These are phyloP conservation scores for Apodemus speciosus DNA, from an alignment of 2,113 vertebrate species.

Conservation along the genomic window DNA sequence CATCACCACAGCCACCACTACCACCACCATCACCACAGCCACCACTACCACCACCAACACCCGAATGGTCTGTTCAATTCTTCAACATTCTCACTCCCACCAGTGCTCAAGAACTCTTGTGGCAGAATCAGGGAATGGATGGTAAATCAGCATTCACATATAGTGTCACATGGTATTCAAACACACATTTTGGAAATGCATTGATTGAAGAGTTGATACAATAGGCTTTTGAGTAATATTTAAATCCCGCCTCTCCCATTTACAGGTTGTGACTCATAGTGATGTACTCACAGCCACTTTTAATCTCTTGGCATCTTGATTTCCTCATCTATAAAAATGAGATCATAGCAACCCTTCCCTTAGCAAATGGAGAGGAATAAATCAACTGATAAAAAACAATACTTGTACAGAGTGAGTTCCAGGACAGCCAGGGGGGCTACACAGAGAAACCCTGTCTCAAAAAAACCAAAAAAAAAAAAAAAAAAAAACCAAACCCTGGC, in stretches of 20 bases:
- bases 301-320: not conserved
- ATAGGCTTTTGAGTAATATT: not conserved
- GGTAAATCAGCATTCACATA: too few relatives aligned
- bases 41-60: too few relatives aligned
- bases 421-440: too few relatives aligned
- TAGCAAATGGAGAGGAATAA: not conserved
- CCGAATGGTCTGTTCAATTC: not conserved
- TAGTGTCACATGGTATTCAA: fast-evolving
- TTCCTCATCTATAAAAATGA: not conserved
- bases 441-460: too few relatives aligned
- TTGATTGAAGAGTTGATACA: too few relatives aligned
- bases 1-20: not conserved
- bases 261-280: not conserved
- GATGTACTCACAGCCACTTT: not conserved
- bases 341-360: not conserved
- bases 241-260: not conserved
- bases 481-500: too few relatives aligned
- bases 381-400: not conserved
- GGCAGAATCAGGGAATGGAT: not conserved
- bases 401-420: too few relatives aligned
- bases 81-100: not conserved
- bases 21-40: too few relatives aligned
- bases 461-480: too few relatives aligned
- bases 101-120: not conserved
- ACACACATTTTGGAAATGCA: not conserved